Base-by-base conservation (phyloP, 2,888 invertebrate genomes). In the Synergus japonicus region DNA sequence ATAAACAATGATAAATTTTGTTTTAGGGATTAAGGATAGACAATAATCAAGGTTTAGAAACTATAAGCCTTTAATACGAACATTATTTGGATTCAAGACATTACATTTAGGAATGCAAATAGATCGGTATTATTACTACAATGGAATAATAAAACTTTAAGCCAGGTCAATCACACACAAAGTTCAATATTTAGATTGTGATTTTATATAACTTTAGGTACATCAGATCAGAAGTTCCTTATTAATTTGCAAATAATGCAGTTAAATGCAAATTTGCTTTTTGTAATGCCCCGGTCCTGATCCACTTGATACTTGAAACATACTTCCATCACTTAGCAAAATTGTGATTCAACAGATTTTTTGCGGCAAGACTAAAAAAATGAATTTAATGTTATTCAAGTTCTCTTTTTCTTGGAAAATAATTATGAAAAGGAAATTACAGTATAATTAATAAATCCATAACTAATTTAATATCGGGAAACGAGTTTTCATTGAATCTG, bases 81-180 rank as follows among this genome's bases (percentile, higher is more conserved):
- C 18, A 67, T 44, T 44, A 12, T 46, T 67, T 43, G 67, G 12
- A 22, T 44, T 49, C 12, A 22, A 46, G 12, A 46, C 4, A 49
- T 22, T 69, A 69, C 46, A 60, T 12, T 22, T 29, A 49, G 69
- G 49, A 69, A 69, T 69, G 49, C 49, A 49, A 69, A 49, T 15
- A 69, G 22, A 29, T 29, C 13, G 29, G 49, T 69, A 22, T 15
- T 49, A 46, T 69, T 49, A 41, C n/a, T n/a, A 15, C 29, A 15
- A 44, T 69, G 22, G 44, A 69, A 69, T 69, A 69, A 69, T 69
- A 69, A 8, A 69, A 49, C 9, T 15, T 67, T 22, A 46, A 46
- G 4, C 41, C 41, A 44, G 43, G 15, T 54, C 15, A 65, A 65
- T 43, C 44, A 44, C 43, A 44, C 66, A 18, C 18, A 15, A 15